Percentiles rank a stretch among this genome's conserved stretches.
These are phyloP conservation scores for Rutpela maculata DNA, from an alignment of 2,888 invertebrate species.

Conservation along the genomic window DNA sequence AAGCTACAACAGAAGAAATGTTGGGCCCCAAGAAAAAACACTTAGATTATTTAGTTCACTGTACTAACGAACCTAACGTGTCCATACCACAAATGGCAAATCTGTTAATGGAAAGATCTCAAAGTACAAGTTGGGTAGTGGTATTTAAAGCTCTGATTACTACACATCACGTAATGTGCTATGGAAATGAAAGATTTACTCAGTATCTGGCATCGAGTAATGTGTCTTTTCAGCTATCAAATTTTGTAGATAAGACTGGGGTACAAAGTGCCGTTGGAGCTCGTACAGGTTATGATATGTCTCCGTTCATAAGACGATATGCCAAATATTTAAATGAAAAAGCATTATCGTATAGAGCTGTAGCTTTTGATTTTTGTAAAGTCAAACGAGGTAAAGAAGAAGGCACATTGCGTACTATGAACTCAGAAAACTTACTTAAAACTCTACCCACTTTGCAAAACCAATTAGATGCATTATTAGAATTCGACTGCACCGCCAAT, in stretches of 20 bases:
- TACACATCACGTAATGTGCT: conserved; percentile 99
- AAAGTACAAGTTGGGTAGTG: conserved; percentile 98
- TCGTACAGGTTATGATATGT: conserved; percentile 95
- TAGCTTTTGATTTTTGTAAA: conserved; percentile 99
- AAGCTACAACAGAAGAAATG: conserved; percentile 99
- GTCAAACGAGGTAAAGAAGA: conserved; percentile 99
- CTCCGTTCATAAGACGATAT: conserved; percentile 98
- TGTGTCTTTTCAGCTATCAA: conserved; percentile 98
- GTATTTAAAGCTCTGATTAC: conserved; percentile 99
- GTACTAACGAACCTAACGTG: conserved; percentile 99
- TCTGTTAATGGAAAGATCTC: conserved; percentile 97
- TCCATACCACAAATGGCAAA: conserved; percentile 99
- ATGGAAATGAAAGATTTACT: conserved; percentile 99
- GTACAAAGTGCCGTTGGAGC: conserved; percentile 92
- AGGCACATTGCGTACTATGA: conserved; percentile 98
- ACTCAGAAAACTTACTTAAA: conserved; percentile 97
- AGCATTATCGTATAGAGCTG: conserved; percentile 97
- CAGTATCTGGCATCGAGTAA: conserved; percentile 99
- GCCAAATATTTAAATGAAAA: conserved; percentile 99
- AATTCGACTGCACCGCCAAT: conserved; percentile 98
- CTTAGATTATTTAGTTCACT: conserved; percentile 99
- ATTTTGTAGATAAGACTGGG: conserved; percentile 98
- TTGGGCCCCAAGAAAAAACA: conserved; percentile 99
- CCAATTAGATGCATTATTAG: conserved; percentile 96
- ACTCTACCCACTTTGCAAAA: conserved; percentile 97